Evolutionary conservation across 1,140 invertebrate genomes (phyloP).

Genomic region (Dolichoris vasculosae): DNA sequence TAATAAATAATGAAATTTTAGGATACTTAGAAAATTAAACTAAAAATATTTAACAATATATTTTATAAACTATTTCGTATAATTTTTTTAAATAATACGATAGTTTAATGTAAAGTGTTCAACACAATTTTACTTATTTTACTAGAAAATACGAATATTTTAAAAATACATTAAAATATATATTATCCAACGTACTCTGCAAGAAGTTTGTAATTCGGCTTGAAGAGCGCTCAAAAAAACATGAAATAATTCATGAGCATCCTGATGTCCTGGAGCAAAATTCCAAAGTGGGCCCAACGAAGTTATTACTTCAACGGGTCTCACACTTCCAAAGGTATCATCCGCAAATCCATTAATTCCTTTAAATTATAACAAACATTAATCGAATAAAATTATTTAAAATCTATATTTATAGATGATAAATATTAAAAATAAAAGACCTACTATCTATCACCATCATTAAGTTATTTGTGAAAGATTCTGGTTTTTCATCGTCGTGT

Average conservation of each 20-base stretch:
- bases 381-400: constrained; percentile 29
- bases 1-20: no score
- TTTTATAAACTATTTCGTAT: no score
- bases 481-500: constrained; percentile 75
- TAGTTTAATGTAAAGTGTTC: no score
- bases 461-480: constrained; percentile 79
- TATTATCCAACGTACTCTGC: constrained; percentile 73
- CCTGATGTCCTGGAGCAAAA: constrained; percentile 91
- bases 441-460: constrained; percentile 80
- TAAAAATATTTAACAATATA: no score
- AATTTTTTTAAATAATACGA: no score
- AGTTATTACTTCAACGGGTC: constrained; percentile 84
- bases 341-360: constrained; percentile 86
- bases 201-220: constrained; percentile 82
- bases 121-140: no score
- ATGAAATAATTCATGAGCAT: constrained; percentile 94
- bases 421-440: constrained; percentile 43
- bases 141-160: background rate
- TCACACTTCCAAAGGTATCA: constrained; percentile 79
- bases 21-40: no score
- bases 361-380: constrained; percentile 60
- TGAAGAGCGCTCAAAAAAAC: constrained; percentile 89
- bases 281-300: constrained; percentile 87
- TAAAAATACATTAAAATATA: constrained; percentile 30
- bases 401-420: background rate